phyloP scores from a whole-genome alignment of 2,888 invertebrate genomes.

The Hoplodrina blanda region DNA sequence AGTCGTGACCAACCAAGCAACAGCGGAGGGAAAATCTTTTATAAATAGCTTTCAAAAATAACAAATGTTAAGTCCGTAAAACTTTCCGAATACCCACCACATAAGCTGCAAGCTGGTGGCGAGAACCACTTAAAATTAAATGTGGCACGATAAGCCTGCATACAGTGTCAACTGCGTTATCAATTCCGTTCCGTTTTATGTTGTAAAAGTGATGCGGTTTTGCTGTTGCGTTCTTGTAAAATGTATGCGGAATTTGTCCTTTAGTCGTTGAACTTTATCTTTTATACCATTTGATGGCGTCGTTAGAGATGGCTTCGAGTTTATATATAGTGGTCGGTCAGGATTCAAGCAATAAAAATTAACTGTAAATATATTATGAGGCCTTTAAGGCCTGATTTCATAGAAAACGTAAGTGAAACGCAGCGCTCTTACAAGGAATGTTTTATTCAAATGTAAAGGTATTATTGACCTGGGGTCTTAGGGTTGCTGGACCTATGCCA shows the following conservation, averaged over 20 bases:
- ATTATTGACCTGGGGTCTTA: no score
- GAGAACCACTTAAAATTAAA: slow-evolving; percentile 53
- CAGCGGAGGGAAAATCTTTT: no score
- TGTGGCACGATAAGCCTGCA: slow-evolving; percentile 44
- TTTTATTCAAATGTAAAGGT: no score
- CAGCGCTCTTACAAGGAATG: not conserved
- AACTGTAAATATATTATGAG: slow-evolving; percentile 4
- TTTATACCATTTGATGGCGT: slow-evolving; percentile 23
- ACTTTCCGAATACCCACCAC: slow-evolving; percentile 15
- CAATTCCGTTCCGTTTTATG: slow-evolving; percentile 40
- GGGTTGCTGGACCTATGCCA: no score
- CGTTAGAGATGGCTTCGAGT: slow-evolving; percentile 8
- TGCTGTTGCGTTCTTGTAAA: slow-evolving; percentile 10
- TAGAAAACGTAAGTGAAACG: not conserved
- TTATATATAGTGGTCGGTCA: slow-evolving; percentile 8
- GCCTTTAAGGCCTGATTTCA: not conserved
- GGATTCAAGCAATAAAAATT: slow-evolving; percentile 14
- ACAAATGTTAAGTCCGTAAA: slow-evolving; percentile 13
- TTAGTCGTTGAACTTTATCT: slow-evolving; percentile 33
- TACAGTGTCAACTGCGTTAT: slow-evolving; percentile 35
- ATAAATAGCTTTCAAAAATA: not conserved
- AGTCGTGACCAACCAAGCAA: no score
- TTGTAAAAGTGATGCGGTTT: slow-evolving; percentile 17
- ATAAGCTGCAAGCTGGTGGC: slow-evolving; percentile 19
- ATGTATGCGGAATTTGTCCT: slow-evolving; percentile 26